These are phyloP conservation scores for Egretta garzetta DNA, from an alignment of 2,113 vertebrate species.

Conservation along the genomic window DNA sequence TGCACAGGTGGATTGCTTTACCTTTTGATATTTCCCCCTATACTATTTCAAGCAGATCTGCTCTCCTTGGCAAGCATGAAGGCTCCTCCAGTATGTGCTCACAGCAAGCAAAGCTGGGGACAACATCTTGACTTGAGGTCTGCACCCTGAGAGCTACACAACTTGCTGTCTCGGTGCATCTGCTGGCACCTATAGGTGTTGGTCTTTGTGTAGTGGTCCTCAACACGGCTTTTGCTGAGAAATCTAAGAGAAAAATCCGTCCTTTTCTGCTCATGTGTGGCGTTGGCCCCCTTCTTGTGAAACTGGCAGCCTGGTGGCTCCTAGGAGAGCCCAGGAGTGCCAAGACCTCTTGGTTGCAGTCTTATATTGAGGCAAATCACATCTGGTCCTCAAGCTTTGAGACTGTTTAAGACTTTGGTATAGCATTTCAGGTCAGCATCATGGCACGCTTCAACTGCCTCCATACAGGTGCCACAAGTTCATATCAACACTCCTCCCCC, in stretches of 20 bases:
- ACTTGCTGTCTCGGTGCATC: background rate
- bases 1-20: background rate
- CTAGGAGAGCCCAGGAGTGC: background rate
- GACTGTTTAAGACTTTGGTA: background rate
- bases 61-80: background rate
- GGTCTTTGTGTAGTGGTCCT: background rate
- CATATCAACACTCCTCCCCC: fast-evolving
- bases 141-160: background rate
- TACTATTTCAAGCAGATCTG: background rate
- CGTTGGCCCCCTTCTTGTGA: background rate
- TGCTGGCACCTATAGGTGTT: background rate
- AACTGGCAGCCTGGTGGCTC: background rate
- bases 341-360: background rate
- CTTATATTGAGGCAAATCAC: background rate
- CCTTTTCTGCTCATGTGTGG: fast-evolving
- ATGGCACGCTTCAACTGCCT: background rate
- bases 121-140: background rate
- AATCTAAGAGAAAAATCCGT: background rate
- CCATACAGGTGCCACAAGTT: fast-evolving
- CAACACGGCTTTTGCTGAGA: background rate
- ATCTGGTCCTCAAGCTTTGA: background rate
- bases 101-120: background rate
- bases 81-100: background rate
- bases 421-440: background rate
- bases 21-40: background rate